These are phyloP conservation scores for Ericerus pela DNA, from an alignment of 1,140 invertebrate species.

Conservation along the genomic window DNA sequence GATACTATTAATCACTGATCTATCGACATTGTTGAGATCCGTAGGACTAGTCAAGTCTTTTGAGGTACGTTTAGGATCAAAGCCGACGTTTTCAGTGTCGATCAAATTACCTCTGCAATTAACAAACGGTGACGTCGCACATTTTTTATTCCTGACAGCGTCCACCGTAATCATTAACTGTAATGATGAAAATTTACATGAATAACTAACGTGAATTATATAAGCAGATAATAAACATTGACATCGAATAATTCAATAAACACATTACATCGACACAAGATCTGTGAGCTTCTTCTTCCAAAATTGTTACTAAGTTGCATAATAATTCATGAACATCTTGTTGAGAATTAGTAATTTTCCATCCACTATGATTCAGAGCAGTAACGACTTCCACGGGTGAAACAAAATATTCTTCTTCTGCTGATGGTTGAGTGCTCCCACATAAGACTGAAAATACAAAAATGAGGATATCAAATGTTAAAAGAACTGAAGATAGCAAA, in stretches of 20 bases:
- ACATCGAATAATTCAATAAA: not conserved
- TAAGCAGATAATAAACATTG: not conserved
- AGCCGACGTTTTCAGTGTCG: not conserved
- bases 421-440: constrained; percentile 19
- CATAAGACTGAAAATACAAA: not conserved
- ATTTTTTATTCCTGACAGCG: not conserved
- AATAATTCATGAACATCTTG: constrained; percentile 87
- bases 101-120: no score
- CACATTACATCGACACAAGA: constrained; percentile 23
- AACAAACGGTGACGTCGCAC: not conserved
- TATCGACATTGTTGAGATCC: not conserved
- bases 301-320: constrained; percentile 66
- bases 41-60: not conserved
- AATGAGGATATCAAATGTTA: not conserved
- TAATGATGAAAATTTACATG: not conserved
- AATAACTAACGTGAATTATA: not conserved
- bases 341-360: constrained; percentile 75
- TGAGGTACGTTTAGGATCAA: no score
- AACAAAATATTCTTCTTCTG: constrained; percentile 41
- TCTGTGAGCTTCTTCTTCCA: constrained; percentile 63
- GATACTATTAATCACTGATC: not conserved
- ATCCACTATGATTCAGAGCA: constrained; percentile 53
- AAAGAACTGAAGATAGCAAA: not conserved
- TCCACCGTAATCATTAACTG: constrained; percentile 3
- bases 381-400: constrained; percentile 59